phyloP scores from a whole-genome alignment of 1,140 invertebrate genomes.

The Zelostemma sp. region DNA sequence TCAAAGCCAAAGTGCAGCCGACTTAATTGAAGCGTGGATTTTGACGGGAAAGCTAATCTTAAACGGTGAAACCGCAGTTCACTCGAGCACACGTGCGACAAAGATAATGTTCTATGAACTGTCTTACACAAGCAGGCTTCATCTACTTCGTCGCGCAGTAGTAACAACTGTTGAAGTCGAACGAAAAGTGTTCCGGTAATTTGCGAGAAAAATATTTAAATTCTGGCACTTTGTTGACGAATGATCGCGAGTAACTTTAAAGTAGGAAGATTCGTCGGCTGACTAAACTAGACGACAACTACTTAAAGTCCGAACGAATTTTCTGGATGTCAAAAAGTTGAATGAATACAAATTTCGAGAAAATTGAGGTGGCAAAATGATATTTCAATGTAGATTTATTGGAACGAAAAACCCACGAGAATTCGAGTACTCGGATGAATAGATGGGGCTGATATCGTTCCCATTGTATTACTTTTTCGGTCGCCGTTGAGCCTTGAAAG shows the following conservation, averaged over 20 bases:
- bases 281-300: no score
- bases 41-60: not conserved
- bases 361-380: no score
- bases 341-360: no score
- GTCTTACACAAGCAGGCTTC: constrained; percentile 5
- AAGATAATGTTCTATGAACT: constrained; percentile 16
- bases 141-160: not conserved
- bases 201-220: no score
- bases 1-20: not conserved
- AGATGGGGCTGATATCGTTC: constrained; percentile 1
- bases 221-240: no score
- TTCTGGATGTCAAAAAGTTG: no score
- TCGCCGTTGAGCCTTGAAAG: not conserved
- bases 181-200: constrained; percentile 1
- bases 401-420: no score
- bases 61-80: constrained; percentile 2
- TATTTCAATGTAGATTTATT: no score
- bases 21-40: constrained; percentile 25
- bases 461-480: not conserved
- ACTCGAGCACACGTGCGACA: constrained; percentile 4
- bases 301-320: no score
- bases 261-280: no score
- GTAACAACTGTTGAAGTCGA: constrained; percentile 4
- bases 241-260: no score
- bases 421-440: not conserved